phyloP scores from a whole-genome alignment of 2,797 vertebrate genomes.

The Platyrinchus mystaceus region DNA sequence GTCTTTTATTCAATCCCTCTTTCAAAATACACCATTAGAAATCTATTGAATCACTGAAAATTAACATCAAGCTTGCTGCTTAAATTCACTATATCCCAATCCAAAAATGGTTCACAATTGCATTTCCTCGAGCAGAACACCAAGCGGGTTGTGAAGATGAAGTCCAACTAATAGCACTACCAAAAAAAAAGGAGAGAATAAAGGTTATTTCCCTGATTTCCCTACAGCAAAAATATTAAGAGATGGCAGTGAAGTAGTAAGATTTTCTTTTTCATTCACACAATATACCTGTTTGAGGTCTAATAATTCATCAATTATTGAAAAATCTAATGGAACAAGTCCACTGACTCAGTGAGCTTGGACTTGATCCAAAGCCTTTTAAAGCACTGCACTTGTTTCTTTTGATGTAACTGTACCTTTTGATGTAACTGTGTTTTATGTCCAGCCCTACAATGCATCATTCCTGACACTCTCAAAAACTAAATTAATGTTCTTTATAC shows the following conservation, averaged over 20 bases:
- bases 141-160: not conserved
- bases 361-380: not conserved
- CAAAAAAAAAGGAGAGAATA: not conserved
- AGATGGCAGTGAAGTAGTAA: not conserved
- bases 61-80: not conserved
- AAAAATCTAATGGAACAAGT: not conserved
- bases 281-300: not conserved
- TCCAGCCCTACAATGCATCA: not conserved
- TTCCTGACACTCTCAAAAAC: not conserved
- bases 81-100: not conserved
- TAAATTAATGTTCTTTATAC: not conserved
- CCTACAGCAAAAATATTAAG: not conserved
- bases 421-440: not conserved
- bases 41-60: not conserved
- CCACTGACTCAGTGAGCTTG: not conserved
- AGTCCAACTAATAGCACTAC: not conserved
- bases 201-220: not conserved
- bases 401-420: not conserved
- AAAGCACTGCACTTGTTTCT: not conserved
- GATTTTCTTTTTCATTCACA: not conserved
- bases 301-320: not conserved
- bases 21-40: not conserved
- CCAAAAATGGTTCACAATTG: not conserved
- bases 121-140: not conserved
- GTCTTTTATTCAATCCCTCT: not conserved